Percentiles rank a stretch among this genome's conserved stretches.
phyloP scores from a whole-genome alignment of 2,113 vertebrate species.

The Lycocorax pyrrhopterus region DNA sequence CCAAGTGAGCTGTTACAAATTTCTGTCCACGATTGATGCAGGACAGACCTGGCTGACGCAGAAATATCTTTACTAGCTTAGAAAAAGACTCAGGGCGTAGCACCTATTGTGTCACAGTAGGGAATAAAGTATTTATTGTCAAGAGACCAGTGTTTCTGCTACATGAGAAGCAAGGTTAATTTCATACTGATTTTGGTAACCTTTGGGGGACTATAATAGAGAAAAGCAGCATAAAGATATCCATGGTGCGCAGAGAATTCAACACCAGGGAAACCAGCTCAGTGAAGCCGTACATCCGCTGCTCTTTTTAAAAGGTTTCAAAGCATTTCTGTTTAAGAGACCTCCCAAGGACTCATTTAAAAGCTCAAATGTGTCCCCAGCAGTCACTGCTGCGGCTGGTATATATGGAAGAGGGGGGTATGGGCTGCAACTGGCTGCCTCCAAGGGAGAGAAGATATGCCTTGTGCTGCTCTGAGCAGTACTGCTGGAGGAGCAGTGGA shows the following conservation, averaged over 20 bases:
- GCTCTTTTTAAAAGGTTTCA: conserved; percentile 51
- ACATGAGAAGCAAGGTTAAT: conserved; percentile 55
- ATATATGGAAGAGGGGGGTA: rapidly evolving
- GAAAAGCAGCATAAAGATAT: conserved; percentile 55
- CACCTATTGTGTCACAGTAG: conserved; percentile 19
- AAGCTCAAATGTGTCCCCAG: not conserved
- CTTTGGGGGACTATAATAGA: conserved; percentile 28
- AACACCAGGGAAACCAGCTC: conserved; percentile 47
- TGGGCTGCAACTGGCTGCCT: not conserved
- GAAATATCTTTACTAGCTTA: conserved; percentile 19
- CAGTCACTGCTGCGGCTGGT: not conserved
- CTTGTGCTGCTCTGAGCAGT: not conserved
- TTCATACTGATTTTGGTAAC: conserved; percentile 54
- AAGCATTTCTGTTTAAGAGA: conserved; percentile 48
- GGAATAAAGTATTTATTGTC: conserved; percentile 30
- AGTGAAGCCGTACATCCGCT: conserved; percentile 14
- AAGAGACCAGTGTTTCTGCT: conserved; percentile 17
- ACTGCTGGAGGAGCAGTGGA: not conserved
- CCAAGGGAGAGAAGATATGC: not conserved
- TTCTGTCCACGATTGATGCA: not conserved
- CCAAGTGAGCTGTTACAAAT: conserved; percentile 1
- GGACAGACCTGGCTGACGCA: not conserved
- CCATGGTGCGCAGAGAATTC: not conserved
- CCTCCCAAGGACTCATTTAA: conserved; percentile 54
- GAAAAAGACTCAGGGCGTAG: not conserved